Evolutionary conservation across 2,797 vertebrate species (phyloP).

Genomic region (Chloroceryle amazona): DNA sequence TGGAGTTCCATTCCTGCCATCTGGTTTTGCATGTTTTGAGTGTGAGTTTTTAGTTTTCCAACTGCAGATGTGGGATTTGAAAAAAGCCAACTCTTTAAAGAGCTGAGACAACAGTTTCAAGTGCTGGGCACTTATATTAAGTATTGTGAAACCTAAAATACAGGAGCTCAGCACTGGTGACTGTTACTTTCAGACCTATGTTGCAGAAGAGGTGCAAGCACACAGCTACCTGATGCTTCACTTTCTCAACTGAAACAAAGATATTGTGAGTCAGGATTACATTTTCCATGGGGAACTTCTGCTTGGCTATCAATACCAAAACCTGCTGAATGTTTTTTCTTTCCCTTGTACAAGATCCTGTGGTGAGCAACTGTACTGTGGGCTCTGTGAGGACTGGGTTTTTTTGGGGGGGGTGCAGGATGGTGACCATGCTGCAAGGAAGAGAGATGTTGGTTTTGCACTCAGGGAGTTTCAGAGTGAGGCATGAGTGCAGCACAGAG

Average conservation of each 20-base stretch:
- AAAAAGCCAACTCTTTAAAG: neutral
- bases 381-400: fast-evolving
- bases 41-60: constrained; percentile 22
- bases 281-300: neutral
- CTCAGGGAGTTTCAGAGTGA: fast-evolving
- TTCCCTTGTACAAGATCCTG: neutral
- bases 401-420: fast-evolving
- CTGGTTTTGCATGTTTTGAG: neutral
- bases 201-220: neutral
- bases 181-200: neutral
- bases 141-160: constrained; percentile 11
- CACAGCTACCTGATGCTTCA: neutral
- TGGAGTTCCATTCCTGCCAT: constrained; percentile 8
- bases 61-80: neutral
- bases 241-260: neutral
- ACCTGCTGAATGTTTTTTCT: neutral
- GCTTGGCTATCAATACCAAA: neutral
- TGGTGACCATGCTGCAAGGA: neutral
- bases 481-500: fast-evolving
- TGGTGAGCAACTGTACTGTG: fast-evolving
- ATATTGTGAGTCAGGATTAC: neutral
- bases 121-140: neutral
- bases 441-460: neutral
- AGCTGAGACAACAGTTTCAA: constrained; percentile 38
- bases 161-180: neutral